Evolutionary conservation across 2,797 vertebrate species (phyloP).

Genomic region (Gallinago stenura): DNA sequence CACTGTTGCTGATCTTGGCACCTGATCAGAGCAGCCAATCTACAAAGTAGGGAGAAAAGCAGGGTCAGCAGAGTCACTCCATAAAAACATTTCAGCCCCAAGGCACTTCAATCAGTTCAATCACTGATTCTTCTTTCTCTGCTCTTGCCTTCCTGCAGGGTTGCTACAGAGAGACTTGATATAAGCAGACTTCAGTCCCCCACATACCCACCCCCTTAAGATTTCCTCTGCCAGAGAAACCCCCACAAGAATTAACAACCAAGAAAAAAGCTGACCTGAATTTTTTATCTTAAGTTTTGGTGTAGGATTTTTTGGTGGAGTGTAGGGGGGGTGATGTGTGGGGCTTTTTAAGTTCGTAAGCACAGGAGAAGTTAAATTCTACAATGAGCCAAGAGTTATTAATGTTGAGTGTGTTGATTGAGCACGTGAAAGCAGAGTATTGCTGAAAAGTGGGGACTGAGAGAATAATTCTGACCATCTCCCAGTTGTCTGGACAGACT

Average conservation of each 20-base stretch:
- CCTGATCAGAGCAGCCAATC: background rate
- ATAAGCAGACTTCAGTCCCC: background rate
- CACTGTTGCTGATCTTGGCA: background rate
- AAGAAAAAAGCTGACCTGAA: background rate
- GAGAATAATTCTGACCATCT: background rate
- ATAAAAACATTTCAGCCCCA: background rate
- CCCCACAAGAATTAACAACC: background rate
- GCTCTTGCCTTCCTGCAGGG: background rate
- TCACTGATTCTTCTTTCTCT: background rate
- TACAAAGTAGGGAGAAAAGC: background rate
- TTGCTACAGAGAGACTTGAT: background rate
- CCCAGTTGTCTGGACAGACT: background rate
- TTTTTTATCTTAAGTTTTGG: background rate
- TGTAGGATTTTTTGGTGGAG: background rate
- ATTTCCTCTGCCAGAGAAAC: background rate
- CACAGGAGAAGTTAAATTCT: background rate
- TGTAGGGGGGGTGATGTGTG: too few species aligned
- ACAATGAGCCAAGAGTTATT: background rate
- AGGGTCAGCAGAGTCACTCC: background rate
- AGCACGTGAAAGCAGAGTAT: background rate
- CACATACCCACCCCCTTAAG: fast-evolving
- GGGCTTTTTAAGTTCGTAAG: background rate
- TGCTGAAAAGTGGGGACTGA: background rate
- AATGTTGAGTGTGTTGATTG: background rate
- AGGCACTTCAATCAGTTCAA: background rate